These are phyloP conservation scores for Tachina lurida DNA, from an alignment of 2,888 invertebrate genomes.

Conservation along the genomic window DNA sequence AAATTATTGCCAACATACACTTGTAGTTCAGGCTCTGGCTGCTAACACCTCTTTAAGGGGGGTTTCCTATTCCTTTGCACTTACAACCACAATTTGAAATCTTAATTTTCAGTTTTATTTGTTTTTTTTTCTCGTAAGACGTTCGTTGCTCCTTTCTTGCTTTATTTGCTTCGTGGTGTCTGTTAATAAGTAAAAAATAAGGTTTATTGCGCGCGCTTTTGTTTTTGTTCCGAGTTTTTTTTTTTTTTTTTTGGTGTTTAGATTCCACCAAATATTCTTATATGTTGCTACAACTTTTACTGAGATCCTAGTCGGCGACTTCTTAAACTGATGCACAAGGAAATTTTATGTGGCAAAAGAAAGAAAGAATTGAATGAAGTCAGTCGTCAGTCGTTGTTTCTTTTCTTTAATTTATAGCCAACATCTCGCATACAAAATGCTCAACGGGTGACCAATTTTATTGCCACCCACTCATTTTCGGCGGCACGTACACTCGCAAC, in stretches of 20 bases:
- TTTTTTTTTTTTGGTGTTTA: slow-evolving; percentile 1
- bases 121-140: slow-evolving; percentile 36
- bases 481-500: slow-evolving; percentile 54
- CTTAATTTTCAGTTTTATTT: slow-evolving; percentile 35
- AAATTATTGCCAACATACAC: slow-evolving; percentile 45
- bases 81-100: slow-evolving; percentile 39
- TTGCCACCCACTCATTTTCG: slow-evolving; percentile 72
- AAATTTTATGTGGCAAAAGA: slow-evolving; percentile 45
- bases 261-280: not conserved
- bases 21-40: not conserved
- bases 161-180: slow-evolving; percentile 40
- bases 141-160: slow-evolving; percentile 8
- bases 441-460: slow-evolving; percentile 67
- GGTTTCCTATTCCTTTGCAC: slow-evolving; percentile 9
- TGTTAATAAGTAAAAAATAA: slow-evolving; percentile 54
- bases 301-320: slow-evolving; percentile 64
- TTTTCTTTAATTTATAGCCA: slow-evolving; percentile 44
- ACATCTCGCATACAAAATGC: slow-evolving; percentile 48
- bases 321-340: slow-evolving; percentile 58
- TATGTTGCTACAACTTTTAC: slow-evolving; percentile 40
- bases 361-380: not conserved
- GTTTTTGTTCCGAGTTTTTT: slow-evolving; percentile 33
- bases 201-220: slow-evolving; percentile 68
- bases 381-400: slow-evolving; percentile 14
- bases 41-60: slow-evolving; percentile 33